Percentiles rank a stretch among this genome's conserved stretches.
These are phyloP conservation scores for Ranitomeya variabilis DNA, from an alignment of 2,113 vertebrate species.

Conservation along the genomic window DNA sequence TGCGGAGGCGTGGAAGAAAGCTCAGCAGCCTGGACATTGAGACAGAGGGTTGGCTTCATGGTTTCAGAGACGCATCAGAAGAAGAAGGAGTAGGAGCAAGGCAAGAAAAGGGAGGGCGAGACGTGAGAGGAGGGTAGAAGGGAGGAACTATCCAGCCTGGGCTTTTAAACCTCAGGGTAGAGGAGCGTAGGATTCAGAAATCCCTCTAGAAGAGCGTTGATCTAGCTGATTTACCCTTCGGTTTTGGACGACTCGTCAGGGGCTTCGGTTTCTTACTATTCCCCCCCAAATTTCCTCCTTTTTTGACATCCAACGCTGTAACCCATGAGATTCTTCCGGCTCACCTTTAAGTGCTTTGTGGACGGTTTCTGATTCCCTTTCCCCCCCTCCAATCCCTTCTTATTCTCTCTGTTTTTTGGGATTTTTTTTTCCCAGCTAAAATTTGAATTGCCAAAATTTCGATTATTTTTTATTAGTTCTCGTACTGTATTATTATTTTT, in stretches of 20 bases:
- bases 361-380: conserved; percentile 79
- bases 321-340: conserved; percentile 85
- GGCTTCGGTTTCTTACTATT: neutral
- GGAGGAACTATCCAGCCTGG: conserved; percentile 63
- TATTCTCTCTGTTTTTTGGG: neutral
- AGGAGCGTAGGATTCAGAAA: conserved; percentile 60
- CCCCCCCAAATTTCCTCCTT: conserved; percentile 38
- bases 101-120: conserved; percentile 15
- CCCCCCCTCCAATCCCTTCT: neutral
- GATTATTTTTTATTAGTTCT: neutral
- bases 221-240: neutral
- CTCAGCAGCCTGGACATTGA: neutral
- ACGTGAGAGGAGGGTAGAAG: conserved; percentile 57
- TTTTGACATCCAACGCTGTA: conserved; percentile 41
- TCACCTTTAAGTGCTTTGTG: conserved; percentile 86
- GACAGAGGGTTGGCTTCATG: conserved; percentile 9
- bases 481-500: neutral
- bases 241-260: neutral
- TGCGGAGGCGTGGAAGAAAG: conserved; percentile 2
- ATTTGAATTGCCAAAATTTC: conserved; percentile 25
- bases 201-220: conserved; percentile 51
- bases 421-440: neutral
- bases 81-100: conserved; percentile 43
- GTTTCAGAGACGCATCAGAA: conserved; percentile 10
- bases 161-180: conserved; percentile 60